phyloP scores from a whole-genome alignment of 2,888 invertebrate species.

The Clunio marinus region DNA sequence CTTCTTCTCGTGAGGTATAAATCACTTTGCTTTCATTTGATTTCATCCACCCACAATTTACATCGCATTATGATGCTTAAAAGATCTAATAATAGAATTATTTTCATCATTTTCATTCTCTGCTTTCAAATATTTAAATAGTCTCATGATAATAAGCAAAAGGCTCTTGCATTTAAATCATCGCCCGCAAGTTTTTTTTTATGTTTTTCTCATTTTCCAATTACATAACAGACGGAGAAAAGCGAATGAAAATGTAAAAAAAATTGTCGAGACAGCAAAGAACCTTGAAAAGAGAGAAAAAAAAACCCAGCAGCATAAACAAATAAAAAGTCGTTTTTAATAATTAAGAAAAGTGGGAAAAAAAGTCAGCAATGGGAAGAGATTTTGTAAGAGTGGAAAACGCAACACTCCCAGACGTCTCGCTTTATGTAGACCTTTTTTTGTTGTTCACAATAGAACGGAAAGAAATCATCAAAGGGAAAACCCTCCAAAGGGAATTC shows the following conservation, averaged over 20 bases:
- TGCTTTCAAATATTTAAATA: slow-evolving; percentile 21
- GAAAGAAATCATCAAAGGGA: slow-evolving; percentile 7
- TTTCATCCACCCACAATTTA: not conserved
- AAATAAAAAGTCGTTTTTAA: slow-evolving; percentile 34
- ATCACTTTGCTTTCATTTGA: slow-evolving; percentile 16
- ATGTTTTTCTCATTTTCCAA: slow-evolving; percentile 23
- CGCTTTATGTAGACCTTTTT: slow-evolving; percentile 30
- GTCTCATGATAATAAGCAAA: slow-evolving; percentile 32
- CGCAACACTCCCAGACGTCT: slow-evolving; percentile 9
- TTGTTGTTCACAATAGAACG: not conserved
- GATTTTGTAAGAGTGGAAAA: not conserved
- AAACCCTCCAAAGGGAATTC: not conserved
- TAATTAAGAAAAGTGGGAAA: slow-evolving; percentile 23
- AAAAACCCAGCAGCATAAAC: slow-evolving; percentile 21
- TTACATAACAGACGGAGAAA: slow-evolving; percentile 23
- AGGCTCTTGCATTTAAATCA: not conserved
- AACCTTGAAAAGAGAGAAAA: slow-evolving; percentile 27
- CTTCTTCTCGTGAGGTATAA: too few relatives aligned
- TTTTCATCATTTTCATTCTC: not conserved
- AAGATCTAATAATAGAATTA: not conserved
- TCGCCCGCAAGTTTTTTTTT: slow-evolving; percentile 6
- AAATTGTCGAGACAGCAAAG: slow-evolving; percentile 25
- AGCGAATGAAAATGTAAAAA: too few relatives aligned
- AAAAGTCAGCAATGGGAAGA: not conserved
- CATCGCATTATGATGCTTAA: not conserved